phyloP scores from a whole-genome alignment of 2,113 vertebrate genomes.

The Sorex fumeus region DNA sequence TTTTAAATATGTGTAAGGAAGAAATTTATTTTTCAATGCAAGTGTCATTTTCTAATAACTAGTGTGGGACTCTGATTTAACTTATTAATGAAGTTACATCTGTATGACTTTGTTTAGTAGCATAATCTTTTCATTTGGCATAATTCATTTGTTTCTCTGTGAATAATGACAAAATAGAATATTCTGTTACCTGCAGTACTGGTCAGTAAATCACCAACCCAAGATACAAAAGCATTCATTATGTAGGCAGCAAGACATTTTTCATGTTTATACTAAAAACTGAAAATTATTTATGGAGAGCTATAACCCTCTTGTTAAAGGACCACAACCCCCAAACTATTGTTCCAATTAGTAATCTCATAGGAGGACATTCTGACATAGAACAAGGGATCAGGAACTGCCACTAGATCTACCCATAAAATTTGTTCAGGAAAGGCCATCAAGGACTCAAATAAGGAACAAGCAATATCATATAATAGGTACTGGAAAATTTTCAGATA shows the following conservation, averaged over 20 bases:
- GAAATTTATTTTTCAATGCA: constrained; percentile 57
- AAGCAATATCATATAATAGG: no score
- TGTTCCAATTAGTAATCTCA: no score
- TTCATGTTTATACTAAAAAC: neutral
- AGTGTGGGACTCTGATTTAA: constrained; percentile 12
- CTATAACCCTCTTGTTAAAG: neutral
- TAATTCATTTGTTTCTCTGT: neutral
- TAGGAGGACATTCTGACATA: no score
- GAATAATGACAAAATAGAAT: constrained; percentile 4
- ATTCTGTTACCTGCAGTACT: neutral
- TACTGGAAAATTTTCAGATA: no score
- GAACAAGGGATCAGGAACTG: no score
- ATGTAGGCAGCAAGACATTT: neutral
- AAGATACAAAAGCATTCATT: neutral
- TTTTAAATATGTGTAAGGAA: constrained; percentile 60
- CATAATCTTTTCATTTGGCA: neutral
- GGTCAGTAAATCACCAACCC: neutral
- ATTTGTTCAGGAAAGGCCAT: no score
- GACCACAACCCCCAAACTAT: no score
- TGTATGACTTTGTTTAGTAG: neutral
- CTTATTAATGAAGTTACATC: constrained; percentile 44
- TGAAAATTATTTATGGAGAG: neutral
- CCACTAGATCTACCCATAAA: no score
- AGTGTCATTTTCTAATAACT: constrained; percentile 48
- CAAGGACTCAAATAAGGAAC: no score